Base-by-base conservation (phyloP, 1,140 invertebrate species). In the Bombus pascuorum region DNA sequence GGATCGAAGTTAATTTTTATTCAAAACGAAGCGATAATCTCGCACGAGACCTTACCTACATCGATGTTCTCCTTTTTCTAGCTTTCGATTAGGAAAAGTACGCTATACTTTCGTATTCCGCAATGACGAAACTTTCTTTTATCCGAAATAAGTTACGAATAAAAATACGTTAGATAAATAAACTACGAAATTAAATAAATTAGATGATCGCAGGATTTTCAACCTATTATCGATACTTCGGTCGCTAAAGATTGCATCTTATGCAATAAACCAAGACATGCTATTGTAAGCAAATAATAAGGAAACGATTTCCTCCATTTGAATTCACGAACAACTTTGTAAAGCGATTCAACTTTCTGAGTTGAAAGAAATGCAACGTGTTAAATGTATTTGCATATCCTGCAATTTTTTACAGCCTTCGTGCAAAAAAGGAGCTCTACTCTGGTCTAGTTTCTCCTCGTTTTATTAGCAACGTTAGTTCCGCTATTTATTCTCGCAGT, bases 61-160 rank as follows among this genome's bases (percentile, higher is more conserved):
- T 57, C 28, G 32, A 66, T 39, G 73, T 32, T 71, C 66, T 22
- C 37, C 42, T 75, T 82, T 65, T 76, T 32, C 42, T 78, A 18
- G 62, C 62, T 83, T 77, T 77, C 81, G 65, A 78, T 57, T 42
- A 68, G 42, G 70, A 42, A 73, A 66, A 68, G 9, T 62, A 34
- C 32, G 65, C 37, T 78, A 62, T n/a, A 57, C 81, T 83, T 83
- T 78, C 47, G 37, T 18, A 57, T 32, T 44, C 5, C 22, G 1
- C 5, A n/a, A 68, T 28, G 12, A 13, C 22, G 9, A 70, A 57
- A 57, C 62, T 77, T 68, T 83, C 62, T 57, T 75, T 3, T n/a
- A 65, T 47, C 34, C 34, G 32, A 47, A 22, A 53, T 25, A 32
- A 68, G 2, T 18, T 22, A 37, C 47, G 47, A 22, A 53, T 8